These are phyloP conservation scores for Drosophila anomelani DNA, from an alignment of 2,888 invertebrate genomes.

Conservation along the genomic window DNA sequence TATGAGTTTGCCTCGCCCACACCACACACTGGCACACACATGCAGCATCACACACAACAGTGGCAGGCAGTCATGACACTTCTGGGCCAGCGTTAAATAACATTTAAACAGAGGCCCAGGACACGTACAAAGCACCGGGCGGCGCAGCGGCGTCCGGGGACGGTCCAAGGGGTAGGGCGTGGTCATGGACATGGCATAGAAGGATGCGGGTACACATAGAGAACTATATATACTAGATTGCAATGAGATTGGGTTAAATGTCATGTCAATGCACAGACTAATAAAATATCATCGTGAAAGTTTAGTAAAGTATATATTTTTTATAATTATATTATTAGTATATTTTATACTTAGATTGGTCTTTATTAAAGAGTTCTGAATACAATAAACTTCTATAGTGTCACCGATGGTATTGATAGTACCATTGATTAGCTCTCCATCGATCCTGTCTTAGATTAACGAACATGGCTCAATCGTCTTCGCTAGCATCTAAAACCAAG, in stretches of 20 bases:
- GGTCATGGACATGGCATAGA: conserved; percentile 29
- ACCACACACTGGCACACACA: conserved; percentile 16
- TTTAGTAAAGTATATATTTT: neutral
- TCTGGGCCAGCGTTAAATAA: conserved; percentile 71
- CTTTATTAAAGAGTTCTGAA: too few species aligned
- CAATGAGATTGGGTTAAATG: neutral
- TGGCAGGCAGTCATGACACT: conserved; percentile 51
- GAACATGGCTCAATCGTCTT: neutral
- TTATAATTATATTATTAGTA: too few species aligned
- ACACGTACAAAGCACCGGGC: conserved; percentile 56
- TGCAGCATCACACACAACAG: conserved; percentile 19
- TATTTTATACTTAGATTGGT: too few species aligned
- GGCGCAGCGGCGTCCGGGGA: conserved; percentile 6
- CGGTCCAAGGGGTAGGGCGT: conserved; percentile 15
- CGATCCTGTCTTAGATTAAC: neutral
- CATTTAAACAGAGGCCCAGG: conserved; percentile 70
- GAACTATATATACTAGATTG: neutral
- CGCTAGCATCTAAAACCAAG: neutral
- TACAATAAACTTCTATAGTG: too few species aligned
- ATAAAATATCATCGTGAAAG: neutral
- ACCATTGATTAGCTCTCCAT: neutral
- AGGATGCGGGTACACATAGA: conserved; percentile 45
- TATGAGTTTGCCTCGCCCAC: conserved; percentile 59
- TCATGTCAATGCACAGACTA: neutral
- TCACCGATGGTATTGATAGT: neutral